Evolutionary conservation across 2,797 vertebrate genomes (phyloP).

Genomic region (Salmo trutta): DNA sequence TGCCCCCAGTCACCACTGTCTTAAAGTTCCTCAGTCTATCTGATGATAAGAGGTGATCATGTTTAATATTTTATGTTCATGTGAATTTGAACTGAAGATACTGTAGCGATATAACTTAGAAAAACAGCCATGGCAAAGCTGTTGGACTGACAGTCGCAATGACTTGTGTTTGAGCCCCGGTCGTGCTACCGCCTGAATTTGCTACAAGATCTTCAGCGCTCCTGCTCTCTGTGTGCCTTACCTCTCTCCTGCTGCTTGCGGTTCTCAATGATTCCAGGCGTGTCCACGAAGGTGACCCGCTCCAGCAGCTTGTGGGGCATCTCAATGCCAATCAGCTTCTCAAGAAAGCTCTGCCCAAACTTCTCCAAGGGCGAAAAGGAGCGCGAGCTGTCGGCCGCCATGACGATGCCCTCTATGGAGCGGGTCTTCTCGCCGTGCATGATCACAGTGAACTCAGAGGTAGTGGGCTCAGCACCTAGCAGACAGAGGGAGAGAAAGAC

Average conservation of each 20-base stretch:
- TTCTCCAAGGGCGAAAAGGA: conserved; percentile 97
- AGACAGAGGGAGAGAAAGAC: conserved; percentile 3
- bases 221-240: too few relatives aligned
- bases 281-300: conserved; percentile 94
- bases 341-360: conserved; percentile 97
- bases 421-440: conserved; percentile 97
- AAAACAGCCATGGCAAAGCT: neutral
- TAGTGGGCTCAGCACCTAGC: conserved; percentile 95
- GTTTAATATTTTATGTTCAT: neutral
- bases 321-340: conserved; percentile 96
- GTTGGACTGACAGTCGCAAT: too few relatives aligned
- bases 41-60: neutral
- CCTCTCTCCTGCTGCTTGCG: conserved; percentile 81
- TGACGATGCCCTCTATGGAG: conserved; percentile 96
- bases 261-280: conserved; percentile 98
- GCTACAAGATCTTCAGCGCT: neutral
- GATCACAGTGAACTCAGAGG: conserved; percentile 97
- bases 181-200: neutral
- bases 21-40: too few relatives aligned
- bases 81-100: neutral
- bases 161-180: neutral
- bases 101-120: neutral
- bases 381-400: conserved; percentile 95
- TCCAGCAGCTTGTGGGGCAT: conserved; percentile 97
- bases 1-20: too few relatives aligned